Percentiles rank a stretch among this genome's conserved stretches.
These are phyloP conservation scores for Drosophila rellima DNA, from an alignment of 2,888 invertebrate species.

Conservation along the genomic window DNA sequence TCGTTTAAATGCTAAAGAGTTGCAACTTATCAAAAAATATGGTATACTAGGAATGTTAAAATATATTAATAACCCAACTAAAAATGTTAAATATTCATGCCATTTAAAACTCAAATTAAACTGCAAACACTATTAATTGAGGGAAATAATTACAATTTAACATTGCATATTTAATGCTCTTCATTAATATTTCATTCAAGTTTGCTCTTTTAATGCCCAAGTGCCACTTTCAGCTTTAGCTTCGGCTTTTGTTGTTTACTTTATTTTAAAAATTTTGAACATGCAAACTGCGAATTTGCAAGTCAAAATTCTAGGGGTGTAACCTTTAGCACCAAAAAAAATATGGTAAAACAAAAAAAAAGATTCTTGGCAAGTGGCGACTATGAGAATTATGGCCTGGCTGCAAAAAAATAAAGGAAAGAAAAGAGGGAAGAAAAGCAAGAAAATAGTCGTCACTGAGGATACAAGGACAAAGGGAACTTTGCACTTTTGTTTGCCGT, in stretches of 20 bases:
- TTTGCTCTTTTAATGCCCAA: conserved; percentile 10
- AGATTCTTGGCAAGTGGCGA: conserved; percentile 15
- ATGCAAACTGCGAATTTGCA: conserved; percentile 51
- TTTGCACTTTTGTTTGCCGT: conserved; percentile 80
- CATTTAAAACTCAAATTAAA: not conserved
- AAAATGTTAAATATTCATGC: not conserved
- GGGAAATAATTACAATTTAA: conserved; percentile 1
- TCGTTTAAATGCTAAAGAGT: not conserved
- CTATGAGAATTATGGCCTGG: conserved; percentile 24
- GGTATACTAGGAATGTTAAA: not conserved
- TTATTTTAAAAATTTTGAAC: conserved; percentile 17
- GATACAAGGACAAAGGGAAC: conserved; percentile 53
- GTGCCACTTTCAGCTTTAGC: conserved; percentile 12
- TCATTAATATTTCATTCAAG: conserved; percentile 20
- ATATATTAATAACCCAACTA: not conserved
- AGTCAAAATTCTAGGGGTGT: conserved; percentile 38
- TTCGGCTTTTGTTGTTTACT: conserved; percentile 1
- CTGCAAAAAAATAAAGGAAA: conserved; percentile 8
- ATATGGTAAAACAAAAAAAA: conserved; percentile 1
- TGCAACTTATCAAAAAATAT: not conserved
- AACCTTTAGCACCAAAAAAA: conserved; percentile 31
- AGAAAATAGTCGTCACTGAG: conserved; percentile 28
- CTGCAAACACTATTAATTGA: not conserved
- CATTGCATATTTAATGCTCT: not conserved
- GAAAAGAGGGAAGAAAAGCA: conserved; percentile 15